Base-by-base conservation (phyloP, 2,888 invertebrate species). In the Ochropacha duplaris region DNA sequence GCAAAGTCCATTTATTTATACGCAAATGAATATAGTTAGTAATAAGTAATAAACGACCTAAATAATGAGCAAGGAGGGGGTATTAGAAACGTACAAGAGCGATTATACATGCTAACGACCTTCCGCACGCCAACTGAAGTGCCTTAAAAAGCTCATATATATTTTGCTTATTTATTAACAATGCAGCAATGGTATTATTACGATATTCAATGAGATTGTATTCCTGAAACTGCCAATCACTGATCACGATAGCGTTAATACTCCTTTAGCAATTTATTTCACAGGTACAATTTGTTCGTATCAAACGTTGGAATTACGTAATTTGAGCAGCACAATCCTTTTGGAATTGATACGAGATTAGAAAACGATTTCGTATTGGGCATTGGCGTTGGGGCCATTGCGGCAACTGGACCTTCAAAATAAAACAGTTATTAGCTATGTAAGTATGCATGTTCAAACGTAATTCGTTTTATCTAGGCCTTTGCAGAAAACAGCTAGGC, bases 71-170 rank as follows among this genome's bases (percentile, higher is more conserved):
- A 73, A 69, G 71, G 70, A 78, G 74, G 78, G 76, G 66, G 75
- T 81, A 84, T 84, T 83, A 81, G 80, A 81, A 81, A 79, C 73
- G 73, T 79, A 82, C 81, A 78, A 81, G 79, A 77, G 77, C 76
- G 78, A 78, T 85, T 84, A 79, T 81, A 72, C 79, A 79, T 80
- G 84, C 78, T 81, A 85, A 84, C 82, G 78, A 74, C 76, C 68
- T 72, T 64, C 64, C 61, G 69, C 83, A 84, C 81, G 83, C 81
- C 66, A 77, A 68, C 71, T 59, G 31, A 76, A 65, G 67, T 66
- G 62, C 68, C 71, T 65, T 65, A 66, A 75, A 75, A 74, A 64
- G 71, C 52, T 52, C 28, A 22, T 44, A 44, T 52, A 56, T 52
- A 55, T 55, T 55, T 55, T 49, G 14, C 19, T 16, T 55, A 24